Evolutionary conservation across 1,140 invertebrate genomes (phyloP).

Genomic region (Panonychus citri): DNA sequence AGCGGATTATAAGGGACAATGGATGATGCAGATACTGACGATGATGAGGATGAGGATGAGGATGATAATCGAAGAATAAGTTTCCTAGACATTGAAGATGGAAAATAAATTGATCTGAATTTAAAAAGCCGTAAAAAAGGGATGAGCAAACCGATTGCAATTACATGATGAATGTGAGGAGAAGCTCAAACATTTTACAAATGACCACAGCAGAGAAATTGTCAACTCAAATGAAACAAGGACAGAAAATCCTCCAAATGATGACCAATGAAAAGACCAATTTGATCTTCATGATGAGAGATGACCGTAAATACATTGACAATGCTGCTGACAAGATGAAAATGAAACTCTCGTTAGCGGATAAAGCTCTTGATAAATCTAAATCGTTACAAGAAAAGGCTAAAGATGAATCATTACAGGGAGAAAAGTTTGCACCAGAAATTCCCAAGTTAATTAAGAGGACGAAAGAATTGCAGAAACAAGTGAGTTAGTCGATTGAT

Average conservation of each 20-base stretch:
- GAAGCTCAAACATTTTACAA: slow-evolving; percentile 30
- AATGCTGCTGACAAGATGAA: slow-evolving; percentile 45
- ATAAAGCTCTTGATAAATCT: slow-evolving; percentile 40
- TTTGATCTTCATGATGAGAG: slow-evolving; percentile 54
- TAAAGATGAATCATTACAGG: slow-evolving; percentile 31
- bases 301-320: slow-evolving; percentile 64
- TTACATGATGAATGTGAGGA: neutral
- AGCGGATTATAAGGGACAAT: too few relatives aligned
- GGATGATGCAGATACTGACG: too few relatives aligned
- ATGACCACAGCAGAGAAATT: slow-evolving; percentile 37
- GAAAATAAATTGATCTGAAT: too few relatives aligned
- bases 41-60: too few relatives aligned
- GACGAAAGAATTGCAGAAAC: slow-evolving; percentile 47
- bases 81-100: too few relatives aligned
- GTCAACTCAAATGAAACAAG: slow-evolving; percentile 32
- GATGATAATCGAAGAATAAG: too few relatives aligned
- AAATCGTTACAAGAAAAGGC: slow-evolving; percentile 30
- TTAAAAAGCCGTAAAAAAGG: too few relatives aligned
- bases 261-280: slow-evolving; percentile 39
- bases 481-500: slow-evolving; percentile 25
- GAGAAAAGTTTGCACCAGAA: slow-evolving; percentile 33
- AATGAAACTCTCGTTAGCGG: slow-evolving; percentile 38
- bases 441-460: slow-evolving; percentile 15
- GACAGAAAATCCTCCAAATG: slow-evolving; percentile 34
- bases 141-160: too few relatives aligned